Conservation (phyloP, 92 coral and sea anemone genomes). For the Parazoanthus swiftii region DNA sequence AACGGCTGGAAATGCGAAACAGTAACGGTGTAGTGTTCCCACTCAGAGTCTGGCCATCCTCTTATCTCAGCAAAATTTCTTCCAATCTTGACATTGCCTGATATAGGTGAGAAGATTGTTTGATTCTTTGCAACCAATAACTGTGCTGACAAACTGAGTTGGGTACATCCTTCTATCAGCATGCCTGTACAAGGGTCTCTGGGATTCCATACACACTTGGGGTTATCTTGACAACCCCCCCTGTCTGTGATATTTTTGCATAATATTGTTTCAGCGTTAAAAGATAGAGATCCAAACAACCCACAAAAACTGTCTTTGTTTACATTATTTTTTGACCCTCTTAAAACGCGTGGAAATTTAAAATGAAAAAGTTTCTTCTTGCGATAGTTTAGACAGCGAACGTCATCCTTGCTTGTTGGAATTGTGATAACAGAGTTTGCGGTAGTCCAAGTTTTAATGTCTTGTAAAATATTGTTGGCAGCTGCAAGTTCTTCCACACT, state of each 20-base stretch:
- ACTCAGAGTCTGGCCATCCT: conserved; percentile 65
- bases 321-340: conserved; percentile 39
- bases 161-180: conserved; percentile 51
- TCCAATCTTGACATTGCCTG: conserved; percentile 52
- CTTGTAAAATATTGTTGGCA: not conserved
- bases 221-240: conserved; percentile 18
- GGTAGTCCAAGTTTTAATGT: not conserved
- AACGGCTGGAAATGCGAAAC: conserved; percentile 49
- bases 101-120: conserved; percentile 56
- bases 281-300: conserved; percentile 54
- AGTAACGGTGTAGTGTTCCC: conserved; percentile 51
- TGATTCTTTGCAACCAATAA: conserved; percentile 27
- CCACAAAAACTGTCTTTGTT: conserved; percentile 56
- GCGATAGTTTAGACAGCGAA: conserved; percentile 38
- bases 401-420: conserved; percentile 34
- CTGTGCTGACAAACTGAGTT: conserved; percentile 40
- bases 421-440: conserved; percentile 51
- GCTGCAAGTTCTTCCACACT: conserved; percentile 27
- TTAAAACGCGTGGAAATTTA: conserved; percentile 48
- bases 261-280: not conserved
- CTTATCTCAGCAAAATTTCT: conserved; percentile 30
- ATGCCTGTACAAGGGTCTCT: conserved; percentile 63
- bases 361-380: conserved; percentile 18
- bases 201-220: conserved; percentile 51
- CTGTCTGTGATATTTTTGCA: conserved; percentile 12